phyloP scores from a whole-genome alignment of 2,888 invertebrate genomes.

The Melanchra persicariae region DNA sequence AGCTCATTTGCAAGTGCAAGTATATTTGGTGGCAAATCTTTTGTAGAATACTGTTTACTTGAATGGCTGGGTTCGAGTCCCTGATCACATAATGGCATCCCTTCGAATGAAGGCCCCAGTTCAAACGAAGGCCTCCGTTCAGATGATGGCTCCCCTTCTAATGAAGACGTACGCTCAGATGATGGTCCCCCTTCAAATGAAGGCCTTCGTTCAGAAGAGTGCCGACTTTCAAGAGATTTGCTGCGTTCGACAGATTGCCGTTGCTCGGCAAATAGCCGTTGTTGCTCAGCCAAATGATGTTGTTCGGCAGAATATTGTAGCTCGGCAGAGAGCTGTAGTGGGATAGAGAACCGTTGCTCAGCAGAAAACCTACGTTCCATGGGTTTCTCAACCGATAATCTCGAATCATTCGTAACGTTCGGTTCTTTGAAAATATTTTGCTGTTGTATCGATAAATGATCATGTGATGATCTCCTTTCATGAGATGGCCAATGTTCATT shows the following conservation, averaged over 20 bases:
- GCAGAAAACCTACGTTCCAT: slow-evolving; percentile 16
- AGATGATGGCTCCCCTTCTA: neutral
- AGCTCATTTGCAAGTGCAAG: slow-evolving; percentile 20
- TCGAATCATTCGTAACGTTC: slow-evolving; percentile 27
- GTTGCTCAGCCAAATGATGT: neutral
- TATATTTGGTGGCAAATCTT: slow-evolving; percentile 26
- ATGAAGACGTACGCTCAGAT: slow-evolving; percentile 3
- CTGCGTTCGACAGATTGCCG: neutral
- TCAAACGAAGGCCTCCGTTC: slow-evolving; percentile 8
- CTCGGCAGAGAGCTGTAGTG: neutral
- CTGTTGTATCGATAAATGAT: slow-evolving; percentile 35
- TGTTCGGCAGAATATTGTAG: neutral
- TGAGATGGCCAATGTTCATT: slow-evolving; percentile 47
- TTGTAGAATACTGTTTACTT: slow-evolving; percentile 19
- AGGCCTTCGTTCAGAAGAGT: slow-evolving; percentile 2
- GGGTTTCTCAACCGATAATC: slow-evolving; percentile 18
- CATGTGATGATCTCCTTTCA: slow-evolving; percentile 42
- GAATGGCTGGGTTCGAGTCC: slow-evolving; percentile 1
- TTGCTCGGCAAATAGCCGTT: neutral
- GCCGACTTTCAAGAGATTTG: neutral
- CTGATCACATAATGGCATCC: slow-evolving; percentile 2
- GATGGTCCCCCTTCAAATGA: slow-evolving; percentile 11
- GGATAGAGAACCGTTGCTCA: neutral
- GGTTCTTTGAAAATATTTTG: slow-evolving; percentile 26
- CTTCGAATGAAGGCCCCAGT: neutral